Evolutionary conservation across 2,113 vertebrate species (phyloP), one percentile per base, ranked within the genome.

Genomic region (Hippocampus abdominalis): DNA sequence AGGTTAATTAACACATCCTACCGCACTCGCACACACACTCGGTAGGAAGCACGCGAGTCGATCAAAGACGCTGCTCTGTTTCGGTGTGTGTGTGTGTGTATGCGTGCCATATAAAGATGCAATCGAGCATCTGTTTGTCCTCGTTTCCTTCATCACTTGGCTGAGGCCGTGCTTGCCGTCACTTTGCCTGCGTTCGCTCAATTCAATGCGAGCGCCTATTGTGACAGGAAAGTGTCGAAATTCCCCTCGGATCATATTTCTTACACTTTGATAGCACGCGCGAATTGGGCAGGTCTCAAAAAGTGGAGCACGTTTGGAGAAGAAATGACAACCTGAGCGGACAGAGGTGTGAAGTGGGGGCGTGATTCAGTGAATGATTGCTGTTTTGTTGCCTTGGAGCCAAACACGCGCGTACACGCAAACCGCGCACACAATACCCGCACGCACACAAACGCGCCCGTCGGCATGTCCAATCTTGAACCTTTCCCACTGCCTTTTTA

Each of bases 1-100:
- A 90, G 89, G 89, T 90, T 90, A 90, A 90, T 90, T 89, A 89
- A 80, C 87, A 82, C 87, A 87, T 88, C 85, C 84, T 76, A 78
- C 87, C 74, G 64, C 78, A 77, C 69, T 84, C 79, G 77, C 20
- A 64, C 72, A 48, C 80, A 32, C 49, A 53, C 64, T 49, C 53
- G 21, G 18, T 51, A 48, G 72, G 72, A 83, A 73, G 25, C 82
- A 71, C 74, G 69, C 83, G 80, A 74, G 64, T 54, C 84, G 69
- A 75, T 84, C 83, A 83, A 84, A 77, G 70, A 68, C 25, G 51
- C 18, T 66, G 51, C 57, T 32, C 27, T 7, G 54, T 64, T 36
- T 36, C 5, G 71, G n/a, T n/a, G n/a, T n/a, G n/a, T n/a, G n/a
- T 63, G 68, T 67, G 67, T 70, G 63, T 48, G 29, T 60, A 8